Evolutionary conservation across 2,113 vertebrate species (phyloP).

Genomic region (Solea solea): DNA sequence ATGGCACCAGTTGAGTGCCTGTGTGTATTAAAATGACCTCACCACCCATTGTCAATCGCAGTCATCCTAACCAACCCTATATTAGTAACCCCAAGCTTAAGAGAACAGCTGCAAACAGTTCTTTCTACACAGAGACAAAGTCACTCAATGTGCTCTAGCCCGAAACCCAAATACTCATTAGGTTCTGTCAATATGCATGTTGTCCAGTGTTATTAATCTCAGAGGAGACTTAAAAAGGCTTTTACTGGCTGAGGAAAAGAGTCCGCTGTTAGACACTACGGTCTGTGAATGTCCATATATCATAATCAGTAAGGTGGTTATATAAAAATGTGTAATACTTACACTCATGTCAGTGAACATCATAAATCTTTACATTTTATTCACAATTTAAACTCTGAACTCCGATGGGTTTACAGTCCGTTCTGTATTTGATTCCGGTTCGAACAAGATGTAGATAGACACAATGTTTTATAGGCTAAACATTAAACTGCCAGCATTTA

Average conservation of each 20-base stretch:
- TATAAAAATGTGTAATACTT: not conserved
- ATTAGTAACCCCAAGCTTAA: conserved; percentile 32
- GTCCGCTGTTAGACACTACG: not conserved
- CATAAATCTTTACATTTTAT: not conserved
- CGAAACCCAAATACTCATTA: conserved; percentile 56
- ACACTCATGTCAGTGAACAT: not conserved
- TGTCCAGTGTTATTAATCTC: conserved; percentile 54
- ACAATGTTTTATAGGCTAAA: not conserved
- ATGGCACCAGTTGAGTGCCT: conserved; percentile 56
- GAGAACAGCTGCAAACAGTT: conserved; percentile 21
- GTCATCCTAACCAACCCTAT: conserved; percentile 41
- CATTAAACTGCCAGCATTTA: not conserved
- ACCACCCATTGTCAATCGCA: conserved; percentile 54
- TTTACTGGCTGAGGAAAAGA: conserved; percentile 44
- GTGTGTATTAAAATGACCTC: conserved; percentile 55
- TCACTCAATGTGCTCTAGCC: conserved; percentile 30
- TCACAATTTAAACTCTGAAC: not conserved
- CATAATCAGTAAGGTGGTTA: not conserved
- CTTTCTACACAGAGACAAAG: not conserved
- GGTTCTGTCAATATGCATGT: conserved; percentile 47
- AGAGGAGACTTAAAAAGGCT: conserved; percentile 56
- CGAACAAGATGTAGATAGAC: not conserved
- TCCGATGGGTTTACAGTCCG: not conserved
- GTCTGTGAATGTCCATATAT: not conserved
- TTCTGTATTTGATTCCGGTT: not conserved